A percentile compares a stretch with the other conserved stretches of the same genome.
These are phyloP conservation scores for Synanthedon myopaeformis DNA, from an alignment of 2,888 invertebrate species.

Conservation along the genomic window DNA sequence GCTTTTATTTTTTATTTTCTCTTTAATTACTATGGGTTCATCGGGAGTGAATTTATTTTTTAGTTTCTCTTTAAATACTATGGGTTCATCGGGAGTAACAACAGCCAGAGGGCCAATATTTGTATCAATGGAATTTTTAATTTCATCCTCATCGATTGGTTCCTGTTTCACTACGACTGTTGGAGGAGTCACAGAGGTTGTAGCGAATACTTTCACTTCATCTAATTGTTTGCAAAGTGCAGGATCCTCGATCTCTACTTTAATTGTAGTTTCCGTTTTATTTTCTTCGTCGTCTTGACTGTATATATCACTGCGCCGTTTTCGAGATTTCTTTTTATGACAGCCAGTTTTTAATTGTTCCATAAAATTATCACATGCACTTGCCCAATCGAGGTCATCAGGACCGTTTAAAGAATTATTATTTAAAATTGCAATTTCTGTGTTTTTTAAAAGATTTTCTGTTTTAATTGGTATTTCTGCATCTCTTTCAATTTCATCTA, in stretches of 20 bases:
- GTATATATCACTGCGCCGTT: constrained; percentile 52
- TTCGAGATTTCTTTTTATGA: constrained; percentile 68
- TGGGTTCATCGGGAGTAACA: neutral
- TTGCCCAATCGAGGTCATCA: constrained; percentile 71
- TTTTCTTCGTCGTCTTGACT: constrained; percentile 27
- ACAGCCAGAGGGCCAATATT: constrained; percentile 8
- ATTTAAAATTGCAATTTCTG: constrained; percentile 19
- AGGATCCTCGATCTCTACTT: constrained; percentile 1
- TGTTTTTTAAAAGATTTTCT: constrained; percentile 32
- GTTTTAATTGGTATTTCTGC: constrained; percentile 56
- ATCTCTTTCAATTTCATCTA: constrained; percentile 74
- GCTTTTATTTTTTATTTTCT: constrained; percentile 16
- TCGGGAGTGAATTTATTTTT: constrained; percentile 10
- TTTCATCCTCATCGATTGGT: constrained; percentile 46
- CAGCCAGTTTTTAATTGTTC: constrained; percentile 76
- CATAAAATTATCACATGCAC: constrained; percentile 82
- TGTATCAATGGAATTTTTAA: constrained; percentile 6
- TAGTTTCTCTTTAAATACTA: constrained; percentile 6
- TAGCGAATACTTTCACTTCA: constrained; percentile 1
- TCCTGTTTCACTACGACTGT: constrained; percentile 37
- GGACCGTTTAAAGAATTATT: constrained; percentile 6
- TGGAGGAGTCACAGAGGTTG: constrained; percentile 8
- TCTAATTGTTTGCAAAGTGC: neutral
- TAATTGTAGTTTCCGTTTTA: constrained; percentile 16
- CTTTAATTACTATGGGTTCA: neutral